Conservation (phyloP, 2,888 invertebrate genomes). For the Venusia cambrica region DNA sequence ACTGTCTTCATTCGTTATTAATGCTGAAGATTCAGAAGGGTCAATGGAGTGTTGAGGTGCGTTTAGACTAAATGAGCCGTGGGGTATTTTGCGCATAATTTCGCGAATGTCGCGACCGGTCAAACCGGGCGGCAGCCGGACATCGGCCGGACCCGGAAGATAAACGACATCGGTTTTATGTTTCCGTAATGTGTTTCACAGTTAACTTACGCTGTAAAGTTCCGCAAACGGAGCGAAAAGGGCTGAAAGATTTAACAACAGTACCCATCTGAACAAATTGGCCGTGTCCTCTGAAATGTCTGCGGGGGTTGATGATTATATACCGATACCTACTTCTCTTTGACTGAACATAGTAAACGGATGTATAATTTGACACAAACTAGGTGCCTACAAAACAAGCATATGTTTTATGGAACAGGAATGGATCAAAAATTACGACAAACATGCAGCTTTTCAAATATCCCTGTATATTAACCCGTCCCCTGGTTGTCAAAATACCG, state of each 20-base stretch:
- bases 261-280: slow-evolving; percentile 18
- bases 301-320: slow-evolving; percentile 8
- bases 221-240: slow-evolving; percentile 26
- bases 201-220: slow-evolving; percentile 30
- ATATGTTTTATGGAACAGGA: background rate
- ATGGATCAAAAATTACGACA: background rate
- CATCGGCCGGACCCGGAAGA: slow-evolving; percentile 42
- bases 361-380: background rate
- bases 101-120: slow-evolving; percentile 42
- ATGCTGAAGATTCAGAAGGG: slow-evolving; percentile 53
- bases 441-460: slow-evolving; percentile 12
- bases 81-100: slow-evolving; percentile 72
- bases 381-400: background rate
- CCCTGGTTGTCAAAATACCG: slow-evolving; percentile 30
- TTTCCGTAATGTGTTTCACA: slow-evolving; percentile 37
- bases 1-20: slow-evolving; percentile 55
- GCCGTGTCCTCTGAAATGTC: slow-evolving; percentile 17
- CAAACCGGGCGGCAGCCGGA: slow-evolving; percentile 26
- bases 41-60: slow-evolving; percentile 63
- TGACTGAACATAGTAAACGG: background rate
- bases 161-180: slow-evolving; percentile 50
- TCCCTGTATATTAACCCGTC: slow-evolving; percentile 18
- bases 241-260: slow-evolving; percentile 27
- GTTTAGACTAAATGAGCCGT: slow-evolving; percentile 71
- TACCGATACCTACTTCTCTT: slow-evolving; percentile 7